Evolutionary conservation across 2,797 vertebrate species (phyloP).

Genomic region (Tarsius wallacei): DNA sequence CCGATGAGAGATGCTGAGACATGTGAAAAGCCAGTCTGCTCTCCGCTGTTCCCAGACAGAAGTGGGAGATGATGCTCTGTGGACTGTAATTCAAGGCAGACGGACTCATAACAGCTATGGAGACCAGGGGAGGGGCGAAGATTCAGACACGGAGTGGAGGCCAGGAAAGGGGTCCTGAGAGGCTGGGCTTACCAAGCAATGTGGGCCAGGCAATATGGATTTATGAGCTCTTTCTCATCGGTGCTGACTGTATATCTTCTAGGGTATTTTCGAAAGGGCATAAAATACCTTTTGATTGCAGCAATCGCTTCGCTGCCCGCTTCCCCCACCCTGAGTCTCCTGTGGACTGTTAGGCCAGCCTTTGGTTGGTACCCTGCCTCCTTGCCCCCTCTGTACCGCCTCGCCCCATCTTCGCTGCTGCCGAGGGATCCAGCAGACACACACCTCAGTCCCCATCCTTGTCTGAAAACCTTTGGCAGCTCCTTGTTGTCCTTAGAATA

Average conservation of each 20-base stretch:
- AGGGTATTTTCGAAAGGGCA: background rate
- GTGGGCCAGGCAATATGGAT: background rate
- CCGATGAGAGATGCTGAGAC: background rate
- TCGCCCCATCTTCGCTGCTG: background rate
- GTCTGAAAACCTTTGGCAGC: background rate
- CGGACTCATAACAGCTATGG: background rate
- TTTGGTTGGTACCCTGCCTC: background rate
- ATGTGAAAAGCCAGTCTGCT: background rate
- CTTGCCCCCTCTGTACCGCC: accelerated
- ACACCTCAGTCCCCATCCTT: background rate
- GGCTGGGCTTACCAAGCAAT: background rate
- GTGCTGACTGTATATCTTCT: background rate
- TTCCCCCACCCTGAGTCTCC: background rate
- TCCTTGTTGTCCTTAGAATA: background rate
- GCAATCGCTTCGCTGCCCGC: accelerated
- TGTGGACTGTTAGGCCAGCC: background rate
- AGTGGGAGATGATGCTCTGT: background rate
- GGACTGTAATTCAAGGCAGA: background rate
- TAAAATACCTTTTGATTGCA: background rate
- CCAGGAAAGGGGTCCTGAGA: background rate
- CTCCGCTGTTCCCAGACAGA: background rate
- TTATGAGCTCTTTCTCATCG: background rate
- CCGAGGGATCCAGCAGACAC: background rate
- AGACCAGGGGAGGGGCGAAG: background rate
- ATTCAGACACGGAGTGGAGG: background rate